Base-by-base conservation (phyloP, 2,888 invertebrate genomes). In the Gastracanthus pulcherrimus region DNA sequence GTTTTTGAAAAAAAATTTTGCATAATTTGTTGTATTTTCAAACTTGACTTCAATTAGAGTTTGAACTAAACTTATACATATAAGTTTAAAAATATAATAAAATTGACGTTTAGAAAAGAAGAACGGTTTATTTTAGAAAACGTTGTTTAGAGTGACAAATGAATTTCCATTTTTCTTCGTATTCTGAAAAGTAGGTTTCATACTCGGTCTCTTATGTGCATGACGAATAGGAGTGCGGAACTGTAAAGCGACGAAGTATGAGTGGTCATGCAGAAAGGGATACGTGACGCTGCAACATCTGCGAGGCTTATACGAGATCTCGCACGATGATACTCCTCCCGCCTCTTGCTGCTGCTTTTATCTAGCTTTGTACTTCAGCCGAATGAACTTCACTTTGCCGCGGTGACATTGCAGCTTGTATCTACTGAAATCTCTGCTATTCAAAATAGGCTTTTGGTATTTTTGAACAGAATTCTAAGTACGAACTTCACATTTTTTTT, bases 271-370 rank as follows among this genome's bases (percentile, higher is more conserved):
- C 41, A 64, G 62, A 78, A 71, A 69, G 62, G 69, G 72, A 80
- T 82, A 79, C 83, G 82, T 84, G 84, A 80, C 80, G 64, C n/a
- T 70, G 82, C 82, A 83, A 79, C 72, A 62, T 78, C 55, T 78
- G 76, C 58, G 71, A 60, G 67, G 83, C 78, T 81, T 84, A 84
- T 81, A 36, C 67, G 55, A 69, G 41, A 55, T 26, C 13, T 34
- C 31, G 48, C 70, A 55, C 62, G 19, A 75, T 19, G 26, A 60
- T 69, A 31, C 23, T 69, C 41, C 13, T 19, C 72, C 34, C 9
- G 34, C 45, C 60, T 75, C 78, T 79, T 5, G n/a, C n/a, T 16
- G 76, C 75, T 72, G 72, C 48, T 64, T 48, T 64, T 64, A 64
- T 64, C 48, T 48, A 34, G 74, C 74, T 74, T 74, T 74, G 64